These are phyloP conservation scores for Galemys pyrenaicus DNA, from an alignment of 2,113 vertebrate species.

Conservation along the genomic window DNA sequence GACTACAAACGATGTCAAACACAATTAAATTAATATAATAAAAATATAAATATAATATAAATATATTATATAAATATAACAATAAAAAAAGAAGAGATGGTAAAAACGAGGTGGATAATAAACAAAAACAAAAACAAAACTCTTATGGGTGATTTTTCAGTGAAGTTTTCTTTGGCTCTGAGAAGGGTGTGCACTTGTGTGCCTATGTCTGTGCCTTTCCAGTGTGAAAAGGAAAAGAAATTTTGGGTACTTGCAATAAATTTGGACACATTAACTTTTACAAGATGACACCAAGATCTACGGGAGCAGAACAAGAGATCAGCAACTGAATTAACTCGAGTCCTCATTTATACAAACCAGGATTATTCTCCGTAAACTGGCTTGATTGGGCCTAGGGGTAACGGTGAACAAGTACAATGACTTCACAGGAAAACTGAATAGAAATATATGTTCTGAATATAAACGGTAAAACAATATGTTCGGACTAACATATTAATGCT, in stretches of 20 bases:
- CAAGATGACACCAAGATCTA: neutral
- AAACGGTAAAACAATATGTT: neutral
- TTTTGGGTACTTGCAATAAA: neutral
- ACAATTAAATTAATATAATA: too few species aligned
- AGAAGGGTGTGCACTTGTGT: neutral
- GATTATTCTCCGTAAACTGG: neutral
- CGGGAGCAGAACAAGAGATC: neutral
- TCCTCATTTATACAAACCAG: neutral
- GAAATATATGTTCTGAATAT: neutral
- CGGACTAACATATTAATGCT: neutral
- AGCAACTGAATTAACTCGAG: neutral
- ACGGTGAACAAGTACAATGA: neutral
- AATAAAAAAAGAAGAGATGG: too few species aligned
- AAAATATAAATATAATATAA: too few species aligned
- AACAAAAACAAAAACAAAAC: too few species aligned
- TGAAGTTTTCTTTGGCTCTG: neutral
- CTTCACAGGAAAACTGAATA: neutral
- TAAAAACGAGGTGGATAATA: too few species aligned
- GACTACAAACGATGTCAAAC: too few species aligned
- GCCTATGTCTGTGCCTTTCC: neutral
- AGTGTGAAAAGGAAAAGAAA: neutral
- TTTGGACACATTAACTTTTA: neutral
- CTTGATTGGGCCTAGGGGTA: neutral
- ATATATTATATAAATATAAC: too few species aligned
- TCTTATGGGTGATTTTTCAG: neutral